Conservation (phyloP, 2,797 vertebrate species). For the Somateria mollissima region DNA sequence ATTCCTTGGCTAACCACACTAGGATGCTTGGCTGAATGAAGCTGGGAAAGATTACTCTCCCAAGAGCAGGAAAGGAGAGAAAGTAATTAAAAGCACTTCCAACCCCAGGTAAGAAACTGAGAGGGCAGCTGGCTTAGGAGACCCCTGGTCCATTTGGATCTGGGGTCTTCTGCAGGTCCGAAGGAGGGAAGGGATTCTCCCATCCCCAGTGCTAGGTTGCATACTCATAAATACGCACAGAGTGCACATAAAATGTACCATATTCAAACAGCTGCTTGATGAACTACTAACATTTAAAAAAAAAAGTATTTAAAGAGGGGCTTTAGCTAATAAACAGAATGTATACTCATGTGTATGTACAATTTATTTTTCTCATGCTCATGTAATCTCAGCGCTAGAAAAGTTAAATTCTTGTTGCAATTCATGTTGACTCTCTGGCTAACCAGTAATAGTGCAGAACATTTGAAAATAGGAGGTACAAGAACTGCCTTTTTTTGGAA, state of each 20-base stretch:
- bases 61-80: background rate
- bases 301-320: background rate
- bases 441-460: background rate
- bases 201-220: background rate
- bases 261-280: background rate
- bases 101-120: background rate
- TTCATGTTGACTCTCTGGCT: background rate
- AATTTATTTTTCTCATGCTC: background rate
- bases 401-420: background rate
- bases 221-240: background rate
- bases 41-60: background rate
- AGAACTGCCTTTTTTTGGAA: background rate
- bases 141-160: background rate
- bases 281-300: background rate
- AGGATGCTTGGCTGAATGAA: background rate
- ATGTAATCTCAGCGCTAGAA: background rate
- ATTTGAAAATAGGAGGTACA: background rate
- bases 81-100: background rate
- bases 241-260: background rate
- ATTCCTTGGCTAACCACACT: background rate
- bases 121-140: background rate
- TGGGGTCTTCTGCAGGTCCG: rapidly evolving
- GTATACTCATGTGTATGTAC: background rate
- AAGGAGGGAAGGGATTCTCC: background rate
- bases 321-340: background rate